Evolutionary conservation across 2,113 vertebrate genomes (phyloP).

Genomic region (Peucedramus taeniatus): DNA sequence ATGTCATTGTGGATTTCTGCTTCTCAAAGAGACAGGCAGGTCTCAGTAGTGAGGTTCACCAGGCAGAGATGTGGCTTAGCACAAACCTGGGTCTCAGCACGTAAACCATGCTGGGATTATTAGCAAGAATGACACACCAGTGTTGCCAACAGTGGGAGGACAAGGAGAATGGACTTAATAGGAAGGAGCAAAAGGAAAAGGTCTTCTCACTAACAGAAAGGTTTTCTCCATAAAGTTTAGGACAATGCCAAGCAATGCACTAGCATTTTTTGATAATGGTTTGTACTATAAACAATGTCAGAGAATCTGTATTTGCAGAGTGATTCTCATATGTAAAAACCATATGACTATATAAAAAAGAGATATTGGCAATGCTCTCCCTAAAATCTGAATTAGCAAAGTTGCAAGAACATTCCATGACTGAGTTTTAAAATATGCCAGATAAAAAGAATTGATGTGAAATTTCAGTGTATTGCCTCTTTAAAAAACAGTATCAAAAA

Average conservation of each 20-base stretch:
- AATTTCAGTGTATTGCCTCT: not conserved
- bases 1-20: not conserved
- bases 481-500: not conserved
- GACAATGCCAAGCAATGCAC: not conserved
- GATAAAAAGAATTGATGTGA: not conserved
- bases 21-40: not conserved
- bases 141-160: not conserved
- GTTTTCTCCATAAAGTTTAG: not conserved
- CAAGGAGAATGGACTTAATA: not conserved
- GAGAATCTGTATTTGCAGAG: not conserved
- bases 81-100: not conserved
- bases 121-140: not conserved
- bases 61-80: not conserved
- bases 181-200: not conserved
- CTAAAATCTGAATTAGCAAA: not conserved
- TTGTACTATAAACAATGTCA: not conserved
- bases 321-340: not conserved
- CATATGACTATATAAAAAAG: not conserved
- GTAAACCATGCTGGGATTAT: not conserved
- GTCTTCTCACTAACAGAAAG: not conserved
- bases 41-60: not conserved
- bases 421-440: not conserved
- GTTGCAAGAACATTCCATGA: not conserved
- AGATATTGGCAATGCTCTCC: not conserved
- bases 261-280: not conserved